Evolutionary conservation across 2,888 invertebrate genomes (phyloP), one percentile per base, ranked within the genome.

Genomic region (Busseola fusca): DNA sequence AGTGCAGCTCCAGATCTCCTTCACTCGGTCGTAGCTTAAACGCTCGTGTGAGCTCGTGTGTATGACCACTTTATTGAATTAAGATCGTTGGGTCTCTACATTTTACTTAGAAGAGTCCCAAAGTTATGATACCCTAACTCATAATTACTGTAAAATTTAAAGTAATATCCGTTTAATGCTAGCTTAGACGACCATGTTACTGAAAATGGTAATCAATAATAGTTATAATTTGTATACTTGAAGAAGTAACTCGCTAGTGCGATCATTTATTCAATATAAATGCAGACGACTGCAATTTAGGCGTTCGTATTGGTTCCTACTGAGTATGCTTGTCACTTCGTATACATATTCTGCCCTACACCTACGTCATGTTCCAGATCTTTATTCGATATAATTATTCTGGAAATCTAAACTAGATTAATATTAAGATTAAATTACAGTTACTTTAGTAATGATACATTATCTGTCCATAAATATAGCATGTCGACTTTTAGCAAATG

Each of bases 261-360:
- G 16, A 57, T 57, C 45, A 42, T 65, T 79, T 69, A 77, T 14
- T 21, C 64, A 65, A 79, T 77, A 52, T 79, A 80, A 74, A 78
- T 78, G 75, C 57, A 74, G 77, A 74, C 54, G 68, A 65, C 25
- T 14, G 48, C 64, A 63, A 69, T 80, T 57, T 58, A 58, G 37
- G 25, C n/a, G 18, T 27, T 30, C 34, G 18, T 64, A 65, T 56
- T 60, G n/a, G 30, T 48, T 18, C 21, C 59, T 54, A 42, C 25
- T 78, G 69, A 40, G 62, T 74, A 80, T 65, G 48, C 75, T 58
- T 18, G 14, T n/a, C 74, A 50, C 64, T 67, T 7, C 6, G 50
- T 27, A n/a, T n/a, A 12, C 56, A 57, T 77, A 74, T 59, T 60
- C 62, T 57, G 16, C 30, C 9, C 34, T 37, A 18, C 7, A 12